Conservation (phyloP, 1,140 invertebrate species). For the Pemphigus obesinymphae region DNA sequence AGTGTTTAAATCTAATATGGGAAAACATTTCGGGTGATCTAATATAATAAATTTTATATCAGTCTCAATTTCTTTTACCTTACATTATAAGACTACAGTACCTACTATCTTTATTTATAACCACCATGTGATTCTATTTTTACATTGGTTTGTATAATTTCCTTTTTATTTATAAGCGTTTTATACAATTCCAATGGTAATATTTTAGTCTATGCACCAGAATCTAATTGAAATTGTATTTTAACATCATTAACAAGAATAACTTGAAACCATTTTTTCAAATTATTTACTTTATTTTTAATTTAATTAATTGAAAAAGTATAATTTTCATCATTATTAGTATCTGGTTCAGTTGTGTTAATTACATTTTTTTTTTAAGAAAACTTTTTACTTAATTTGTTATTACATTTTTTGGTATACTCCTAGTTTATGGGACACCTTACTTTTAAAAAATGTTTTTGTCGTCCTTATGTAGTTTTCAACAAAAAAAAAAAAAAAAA, state of each 20-base stretch:
- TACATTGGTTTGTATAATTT: not conserved
- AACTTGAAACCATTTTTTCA: not conserved
- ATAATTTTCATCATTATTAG: not conserved
- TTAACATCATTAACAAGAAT: not conserved
- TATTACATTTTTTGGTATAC: too few species aligned
- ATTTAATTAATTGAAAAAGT: not conserved
- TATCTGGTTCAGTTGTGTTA: not conserved
- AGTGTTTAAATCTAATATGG: slow-evolving; percentile 4
- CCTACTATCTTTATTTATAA: not conserved
- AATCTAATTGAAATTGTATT: slow-evolving; percentile 12
- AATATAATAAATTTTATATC: not conserved
- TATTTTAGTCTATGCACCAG: slow-evolving; percentile 1
- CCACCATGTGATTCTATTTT: not conserved
- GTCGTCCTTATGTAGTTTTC: too few species aligned
- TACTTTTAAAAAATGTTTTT: too few species aligned
- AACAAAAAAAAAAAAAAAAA: too few species aligned
- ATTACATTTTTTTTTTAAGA: not conserved
- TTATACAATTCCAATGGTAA: not conserved
- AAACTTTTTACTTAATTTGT: too few species aligned
- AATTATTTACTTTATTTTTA: not conserved
- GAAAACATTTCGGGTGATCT: not conserved
- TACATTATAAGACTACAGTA: not conserved
- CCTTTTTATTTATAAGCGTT: not conserved
- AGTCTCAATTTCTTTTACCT: not conserved
- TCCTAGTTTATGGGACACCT: too few species aligned